Base-by-base conservation (phyloP, 2,797 vertebrate genomes). In the Crocodylus rhombifer region DNA sequence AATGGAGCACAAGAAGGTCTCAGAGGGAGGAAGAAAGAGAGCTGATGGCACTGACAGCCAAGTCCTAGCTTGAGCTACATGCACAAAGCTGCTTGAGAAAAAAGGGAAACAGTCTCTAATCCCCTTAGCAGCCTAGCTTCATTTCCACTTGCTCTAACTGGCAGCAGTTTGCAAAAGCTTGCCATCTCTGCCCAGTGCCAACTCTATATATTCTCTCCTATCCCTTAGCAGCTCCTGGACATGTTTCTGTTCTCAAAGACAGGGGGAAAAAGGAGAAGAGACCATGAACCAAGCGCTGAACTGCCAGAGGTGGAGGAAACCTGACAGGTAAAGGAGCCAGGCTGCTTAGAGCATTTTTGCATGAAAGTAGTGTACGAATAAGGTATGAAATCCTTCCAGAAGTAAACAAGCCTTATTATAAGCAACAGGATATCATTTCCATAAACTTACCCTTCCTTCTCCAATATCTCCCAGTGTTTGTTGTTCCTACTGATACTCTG, bases 401-500 rank as follows among this genome's bases (percentile, higher is more conserved):
- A 91, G 92, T 84, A 56, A 30, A 30, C 77, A 60, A 84, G 84
- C 89, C 42, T 55, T 33, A 73, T 18, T 76, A 73, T 80, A 88
- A 87, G 88, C 91, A 77, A 71, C 76, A 87, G 82, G 30, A 82
- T 80, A 55, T 91, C 4, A 0, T 69, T 90, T 71, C 21, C 23
- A 13, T 71, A 42, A 10, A 10, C 10, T 36, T 33, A 36, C 33
- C 82, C 30, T 94, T 61, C 17, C 28, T 87, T 93, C 85, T 9
- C 82, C 60, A 58, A 10, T 73, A 89, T 92, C 94, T 90, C 91
- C 83, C 82, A 94, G 0, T 16, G 55, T 92, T 88, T 90, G 82
- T 86, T 95, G 90, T 83, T 92, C 28, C 92, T 87, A 77, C 80
- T 94, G 92, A 61, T 96, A 76, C 81, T 86, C 89, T 56, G 30